Evolutionary conservation across 2,113 vertebrate genomes (phyloP).

Genomic region (Sprattus sprattus): DNA sequence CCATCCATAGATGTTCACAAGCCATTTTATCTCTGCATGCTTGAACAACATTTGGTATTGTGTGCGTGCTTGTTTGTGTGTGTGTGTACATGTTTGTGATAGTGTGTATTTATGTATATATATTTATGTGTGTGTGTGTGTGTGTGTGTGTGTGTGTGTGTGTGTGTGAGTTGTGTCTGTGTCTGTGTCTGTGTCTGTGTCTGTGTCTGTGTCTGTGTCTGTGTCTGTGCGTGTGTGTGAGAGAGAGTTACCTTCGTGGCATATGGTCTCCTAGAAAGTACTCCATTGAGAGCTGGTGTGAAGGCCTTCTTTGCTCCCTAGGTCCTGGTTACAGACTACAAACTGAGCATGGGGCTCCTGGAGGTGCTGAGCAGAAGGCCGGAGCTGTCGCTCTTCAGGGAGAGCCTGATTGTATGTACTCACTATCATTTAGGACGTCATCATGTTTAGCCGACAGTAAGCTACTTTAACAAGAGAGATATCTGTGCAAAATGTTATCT

Average conservation of each 20-base stretch:
- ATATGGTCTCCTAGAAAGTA: not conserved
- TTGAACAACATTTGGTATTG: no score
- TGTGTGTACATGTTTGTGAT: no score
- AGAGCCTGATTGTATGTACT: constrained; percentile 77
- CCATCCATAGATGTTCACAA: no score
- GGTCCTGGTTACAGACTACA: constrained; percentile 80
- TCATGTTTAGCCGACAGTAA: no score
- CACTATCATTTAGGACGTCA: no score
- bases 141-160: no score
- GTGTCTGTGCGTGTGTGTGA: not conserved
- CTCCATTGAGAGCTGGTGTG: not conserved
- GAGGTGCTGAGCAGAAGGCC: constrained; percentile 79
- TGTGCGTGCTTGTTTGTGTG: no score
- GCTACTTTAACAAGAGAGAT: no score
- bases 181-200: not conserved
- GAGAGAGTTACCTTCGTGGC: no score
- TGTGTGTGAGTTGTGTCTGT: not conserved
- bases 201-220: not conserved
- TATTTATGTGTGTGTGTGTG: not conserved
- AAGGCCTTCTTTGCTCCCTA: constrained; percentile 45
- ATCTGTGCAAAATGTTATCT: no score
- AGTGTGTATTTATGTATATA: not conserved
- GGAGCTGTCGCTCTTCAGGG: constrained; percentile 82
- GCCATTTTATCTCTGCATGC: no score
- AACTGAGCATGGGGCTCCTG: constrained; percentile 70